Conservation (phyloP, 2,797 vertebrate species). For the Hippocampus kuda region DNA sequence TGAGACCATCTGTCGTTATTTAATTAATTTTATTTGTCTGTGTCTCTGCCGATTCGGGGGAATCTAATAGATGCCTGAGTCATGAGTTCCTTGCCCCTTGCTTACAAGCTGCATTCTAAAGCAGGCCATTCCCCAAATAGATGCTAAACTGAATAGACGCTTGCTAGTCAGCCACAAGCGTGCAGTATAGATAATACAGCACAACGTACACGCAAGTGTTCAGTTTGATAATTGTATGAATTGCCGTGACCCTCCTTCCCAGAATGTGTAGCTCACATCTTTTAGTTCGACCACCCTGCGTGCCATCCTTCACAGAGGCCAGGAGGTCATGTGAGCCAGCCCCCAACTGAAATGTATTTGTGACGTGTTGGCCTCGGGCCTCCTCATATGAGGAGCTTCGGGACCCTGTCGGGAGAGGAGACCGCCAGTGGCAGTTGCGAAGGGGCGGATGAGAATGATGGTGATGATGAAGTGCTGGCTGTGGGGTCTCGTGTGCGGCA, state of each 20-base stretch:
- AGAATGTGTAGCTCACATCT: not conserved
- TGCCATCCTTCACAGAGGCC: constrained; percentile 1
- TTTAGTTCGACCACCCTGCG: not conserved
- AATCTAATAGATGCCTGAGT: no score
- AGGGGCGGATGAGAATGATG: constrained; percentile 17
- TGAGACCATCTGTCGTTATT: constrained; percentile 40
- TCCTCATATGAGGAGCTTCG: constrained; percentile 41
- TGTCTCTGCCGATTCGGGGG: not conserved
- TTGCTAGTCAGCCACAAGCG: not conserved
- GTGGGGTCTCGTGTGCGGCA: constrained; percentile 47
- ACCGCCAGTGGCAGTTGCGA: not conserved
- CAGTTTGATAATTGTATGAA: not conserved
- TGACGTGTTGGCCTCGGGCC: constrained; percentile 21
- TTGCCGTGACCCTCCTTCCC: not conserved
- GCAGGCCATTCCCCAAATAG: no score
- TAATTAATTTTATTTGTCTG: not conserved
- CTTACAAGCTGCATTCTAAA: no score
- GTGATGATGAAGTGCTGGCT: constrained; percentile 51
- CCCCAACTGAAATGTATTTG: constrained; percentile 54
- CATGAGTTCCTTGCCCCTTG: no score
- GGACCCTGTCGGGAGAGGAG: constrained; percentile 12
- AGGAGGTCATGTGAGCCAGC: constrained; percentile 15
- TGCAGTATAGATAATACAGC: not conserved
- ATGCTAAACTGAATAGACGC: not conserved
- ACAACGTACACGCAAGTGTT: not conserved